A percentile compares a stretch with the other conserved stretches of the same genome.
phyloP scores from a whole-genome alignment of 1,140 invertebrate genomes.

The Drosophila leontia region DNA sequence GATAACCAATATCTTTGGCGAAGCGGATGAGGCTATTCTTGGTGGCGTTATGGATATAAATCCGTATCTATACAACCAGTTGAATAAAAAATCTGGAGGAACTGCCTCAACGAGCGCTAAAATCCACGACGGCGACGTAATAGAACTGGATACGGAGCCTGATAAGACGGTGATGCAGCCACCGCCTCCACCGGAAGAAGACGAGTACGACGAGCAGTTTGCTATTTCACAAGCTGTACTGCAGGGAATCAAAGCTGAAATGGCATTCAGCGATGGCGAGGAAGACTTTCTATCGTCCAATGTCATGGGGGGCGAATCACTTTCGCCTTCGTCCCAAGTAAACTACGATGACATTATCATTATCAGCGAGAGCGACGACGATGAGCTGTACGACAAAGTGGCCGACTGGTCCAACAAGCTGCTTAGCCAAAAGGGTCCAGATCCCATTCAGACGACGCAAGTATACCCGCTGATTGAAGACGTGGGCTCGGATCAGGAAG shows the following conservation, averaged over 20 bases:
- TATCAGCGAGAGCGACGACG: slow-evolving; percentile 54
- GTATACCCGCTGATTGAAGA: slow-evolving; percentile 33
- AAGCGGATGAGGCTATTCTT: slow-evolving; percentile 57
- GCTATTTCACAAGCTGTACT: slow-evolving; percentile 60
- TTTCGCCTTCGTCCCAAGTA: slow-evolving; percentile 7
- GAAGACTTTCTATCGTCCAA: slow-evolving; percentile 4
- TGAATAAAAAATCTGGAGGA: neutral
- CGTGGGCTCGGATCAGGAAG: slow-evolving; percentile 9
- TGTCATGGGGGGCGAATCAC: neutral
- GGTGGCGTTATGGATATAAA: slow-evolving; percentile 40
- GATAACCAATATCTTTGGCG: slow-evolving; percentile 67
- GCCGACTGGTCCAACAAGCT: slow-evolving; percentile 71
- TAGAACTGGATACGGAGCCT: slow-evolving; percentile 34
- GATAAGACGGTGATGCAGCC: neutral
- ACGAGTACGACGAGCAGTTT: slow-evolving; percentile 57
- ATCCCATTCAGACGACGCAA: slow-evolving; percentile 39
- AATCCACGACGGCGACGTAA: slow-evolving; percentile 55
- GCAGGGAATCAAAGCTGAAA: slow-evolving; percentile 72
- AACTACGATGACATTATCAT: slow-evolving; percentile 52
- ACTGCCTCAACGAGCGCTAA: neutral
- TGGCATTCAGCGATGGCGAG: slow-evolving; percentile 38
- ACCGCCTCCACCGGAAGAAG: neutral
- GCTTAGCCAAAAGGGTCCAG: slow-evolving; percentile 50
- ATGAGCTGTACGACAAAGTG: slow-evolving; percentile 63
- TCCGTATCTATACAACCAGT: slow-evolving; percentile 58